Base-by-base conservation (phyloP, 2,113 vertebrate species). In the Athene cunicularia region DNA sequence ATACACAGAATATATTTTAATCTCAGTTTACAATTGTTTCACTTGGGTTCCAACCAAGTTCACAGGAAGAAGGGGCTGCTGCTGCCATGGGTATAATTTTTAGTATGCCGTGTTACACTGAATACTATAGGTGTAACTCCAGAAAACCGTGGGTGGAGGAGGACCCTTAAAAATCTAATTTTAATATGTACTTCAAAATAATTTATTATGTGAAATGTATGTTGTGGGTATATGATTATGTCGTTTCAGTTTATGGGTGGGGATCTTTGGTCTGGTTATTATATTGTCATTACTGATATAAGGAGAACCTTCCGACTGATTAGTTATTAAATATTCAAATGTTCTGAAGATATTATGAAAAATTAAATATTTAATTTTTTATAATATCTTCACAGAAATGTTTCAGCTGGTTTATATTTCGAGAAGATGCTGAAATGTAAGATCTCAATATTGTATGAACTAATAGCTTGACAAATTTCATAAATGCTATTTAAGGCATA, bases 321-420 rank as follows among this genome's bases (percentile, higher is more conserved):
- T 55, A 76, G 67, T 93, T 91, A 96, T 63, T 95, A 93, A 97
- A 87, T 95, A 95, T 91, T 94, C 63, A 93, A 95, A 77, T 76
- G 76, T 95, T 94, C 70, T 60, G 71, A 88, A 86, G 59, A 77
- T 91, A 95, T 64, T 94, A 81, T 71, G 49, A 8, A 18, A 83
- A 96, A 94, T 93, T 80, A 82, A 95, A 72, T 91, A 87, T 89
- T 96, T 96, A 94, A 84, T 89, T 95, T 95, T 3, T 10, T 35
- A 58, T 92, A 55, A 53, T 88, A 73, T 73, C 59, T 59, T 94
- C 63, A 58, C 55, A 88, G 76, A 93, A 82, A 80, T 88, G 7
- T 95, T 95, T 84, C 68, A 63, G 8, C 80, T 85, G 19, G 73
- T 92, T 91, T 90, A 64, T 92, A 83, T 93, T 97, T 97, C 0